Evolutionary conservation across 2,113 vertebrate genomes (phyloP), one percentile per base, ranked within the genome.

Genomic region (Hipposideros armiger): DNA sequence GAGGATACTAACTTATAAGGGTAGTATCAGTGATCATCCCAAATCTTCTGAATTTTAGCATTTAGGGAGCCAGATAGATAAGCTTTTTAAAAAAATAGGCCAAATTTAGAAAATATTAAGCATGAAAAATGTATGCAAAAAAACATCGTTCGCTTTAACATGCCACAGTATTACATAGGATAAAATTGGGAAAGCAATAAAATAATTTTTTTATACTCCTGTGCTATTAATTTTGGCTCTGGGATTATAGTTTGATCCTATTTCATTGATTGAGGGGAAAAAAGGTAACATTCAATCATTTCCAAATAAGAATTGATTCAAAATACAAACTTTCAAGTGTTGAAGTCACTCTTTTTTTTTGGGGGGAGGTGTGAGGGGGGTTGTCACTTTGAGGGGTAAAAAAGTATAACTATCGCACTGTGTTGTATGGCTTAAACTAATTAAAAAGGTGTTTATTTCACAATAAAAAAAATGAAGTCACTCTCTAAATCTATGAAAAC

Each of bases 21-120:
- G 69, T 36, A n/a, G 5, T 69, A 30, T 70, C 3, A 40, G 32
- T 47, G 11, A 78, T 77, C 28, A 73, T 47, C 13, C 6, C 4
- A 24, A 47, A 47, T 72, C 30, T 64, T 96, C 22, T 87, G 17
- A 42, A 22, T 85, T 81, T 77, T 28, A 96, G 88, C 24, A 67
- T n/a, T 93, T 66, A 69, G 13, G n/a, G 40, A 87, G 30, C 14
- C 32, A 81, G 70, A 56, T 56, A 74, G 36, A 54, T 26, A 9
- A 47, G 2, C 4, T 52, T 90, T 66, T 74, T 1, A 28, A 73
- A 54, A 62, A 64, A 90, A 60, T 36, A 54, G 9, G 7, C 4
- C 11, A 10, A n/a, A 26, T 60, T 69, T 4, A 64, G 58, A 81
- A 74, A 91, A 72, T 64, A 54, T 20, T 76, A 66, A 87, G 1